These are phyloP conservation scores for Megaleporinus macrocephalus DNA, from an alignment of 2,113 vertebrate species.

Conservation along the genomic window DNA sequence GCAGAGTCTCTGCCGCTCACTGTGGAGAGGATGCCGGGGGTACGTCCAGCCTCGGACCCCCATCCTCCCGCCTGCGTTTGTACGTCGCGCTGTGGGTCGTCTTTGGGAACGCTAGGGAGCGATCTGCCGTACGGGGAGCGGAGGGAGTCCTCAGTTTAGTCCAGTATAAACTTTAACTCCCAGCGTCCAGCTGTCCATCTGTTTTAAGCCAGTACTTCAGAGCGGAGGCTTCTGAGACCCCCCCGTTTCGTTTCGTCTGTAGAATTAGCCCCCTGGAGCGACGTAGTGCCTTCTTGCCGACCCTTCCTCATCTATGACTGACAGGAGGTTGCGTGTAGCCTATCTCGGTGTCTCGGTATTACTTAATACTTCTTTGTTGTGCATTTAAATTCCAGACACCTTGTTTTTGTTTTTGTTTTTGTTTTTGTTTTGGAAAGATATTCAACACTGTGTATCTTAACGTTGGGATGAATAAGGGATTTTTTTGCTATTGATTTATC, in stretches of 20 bases:
- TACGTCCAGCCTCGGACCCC: no score
- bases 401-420: neutral
- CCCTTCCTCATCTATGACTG: neutral
- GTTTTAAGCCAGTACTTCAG: neutral
- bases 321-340: conserved; percentile 3
- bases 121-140: neutral
- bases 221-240: neutral
- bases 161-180: no score
- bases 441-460: conserved; percentile 55
- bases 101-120: conserved; percentile 13
- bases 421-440: conserved; percentile 16
- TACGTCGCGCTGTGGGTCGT: neutral
- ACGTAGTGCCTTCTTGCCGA: conserved; percentile 37
- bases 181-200: neutral
- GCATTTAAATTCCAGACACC: neutral
- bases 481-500: conserved; percentile 34
- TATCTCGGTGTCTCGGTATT: neutral
- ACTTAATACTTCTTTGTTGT: conserved; percentile 4
- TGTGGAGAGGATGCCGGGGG: neutral
- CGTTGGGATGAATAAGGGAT: conserved; percentile 52
- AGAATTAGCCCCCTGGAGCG: neutral
- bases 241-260: neutral
- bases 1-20: neutral
- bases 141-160: neutral
- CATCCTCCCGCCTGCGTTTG: neutral